phyloP scores from a whole-genome alignment of 1,140 invertebrate species.

The Aethina tumida region DNA sequence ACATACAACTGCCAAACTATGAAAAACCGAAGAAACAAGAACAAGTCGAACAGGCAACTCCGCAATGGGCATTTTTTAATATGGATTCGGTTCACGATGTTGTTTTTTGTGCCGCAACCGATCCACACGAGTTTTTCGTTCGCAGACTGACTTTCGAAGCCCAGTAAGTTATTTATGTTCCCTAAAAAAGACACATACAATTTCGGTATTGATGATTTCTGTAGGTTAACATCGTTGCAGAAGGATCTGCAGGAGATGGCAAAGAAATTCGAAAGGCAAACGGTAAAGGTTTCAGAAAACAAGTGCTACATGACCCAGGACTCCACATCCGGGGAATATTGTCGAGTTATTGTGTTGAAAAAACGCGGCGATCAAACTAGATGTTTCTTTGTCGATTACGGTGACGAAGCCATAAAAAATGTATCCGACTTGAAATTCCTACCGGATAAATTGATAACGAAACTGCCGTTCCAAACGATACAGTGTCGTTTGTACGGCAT shows the following conservation, averaged over 20 bases:
- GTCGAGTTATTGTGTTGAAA: slow-evolving; percentile 13
- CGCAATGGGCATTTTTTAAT: slow-evolving; percentile 25
- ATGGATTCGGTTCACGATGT: slow-evolving; percentile 17
- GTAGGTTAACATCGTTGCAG: slow-evolving; percentile 21
- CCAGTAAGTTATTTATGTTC: slow-evolving; percentile 20
- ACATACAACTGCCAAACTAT: slow-evolving; percentile 22
- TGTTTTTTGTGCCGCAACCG: slow-evolving; percentile 16
- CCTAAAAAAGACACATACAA: slow-evolving; percentile 2
- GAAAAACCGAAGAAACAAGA: slow-evolving; percentile 8
- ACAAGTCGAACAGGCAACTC: slow-evolving; percentile 14
- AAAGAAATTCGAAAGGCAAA: slow-evolving; percentile 13
- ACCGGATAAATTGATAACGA: slow-evolving; percentile 14
- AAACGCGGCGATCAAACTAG: slow-evolving; percentile 12
- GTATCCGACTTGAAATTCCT: slow-evolving; percentile 16
- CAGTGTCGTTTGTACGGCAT: slow-evolving; percentile 25
- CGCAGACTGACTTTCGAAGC: slow-evolving; percentile 21
- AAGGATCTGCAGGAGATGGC: slow-evolving; percentile 17
- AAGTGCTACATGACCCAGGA: slow-evolving; percentile 22
- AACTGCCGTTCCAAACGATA: slow-evolving; percentile 26
- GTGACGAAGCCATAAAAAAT: slow-evolving; percentile 15
- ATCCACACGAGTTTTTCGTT: slow-evolving; percentile 26
- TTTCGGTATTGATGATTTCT: slow-evolving; percentile 3
- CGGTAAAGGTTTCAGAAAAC: slow-evolving; percentile 11
- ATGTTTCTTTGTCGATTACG: slow-evolving; percentile 23
- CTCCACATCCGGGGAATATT: slow-evolving; percentile 11